phyloP scores from a whole-genome alignment of 2,113 vertebrate genomes.

The Nycticorax nycticorax region DNA sequence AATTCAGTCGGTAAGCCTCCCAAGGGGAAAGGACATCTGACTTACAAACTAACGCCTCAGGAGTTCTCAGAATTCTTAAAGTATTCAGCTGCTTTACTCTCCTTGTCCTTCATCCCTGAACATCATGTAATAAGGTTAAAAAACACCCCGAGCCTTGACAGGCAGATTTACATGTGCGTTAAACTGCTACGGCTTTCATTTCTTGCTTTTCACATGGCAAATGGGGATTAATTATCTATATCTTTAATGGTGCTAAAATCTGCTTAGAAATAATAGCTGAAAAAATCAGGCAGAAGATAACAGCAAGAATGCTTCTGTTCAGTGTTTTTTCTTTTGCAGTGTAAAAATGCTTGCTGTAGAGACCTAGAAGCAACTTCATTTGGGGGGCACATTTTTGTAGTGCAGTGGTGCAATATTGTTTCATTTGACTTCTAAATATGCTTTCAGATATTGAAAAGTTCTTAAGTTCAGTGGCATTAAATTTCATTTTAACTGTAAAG shows the following conservation, averaged over 20 bases:
- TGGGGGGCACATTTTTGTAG: background rate
- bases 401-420: background rate
- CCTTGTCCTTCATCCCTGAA: background rate
- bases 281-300: background rate
- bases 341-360: background rate
- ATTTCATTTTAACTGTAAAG: background rate
- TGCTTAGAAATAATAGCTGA: constrained; percentile 8
- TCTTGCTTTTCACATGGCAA: constrained; percentile 18
- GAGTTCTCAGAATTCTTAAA: background rate
- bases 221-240: constrained; percentile 39
- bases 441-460: background rate
- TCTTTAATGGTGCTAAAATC: background rate
- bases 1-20: background rate
- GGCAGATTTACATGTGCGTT: background rate
- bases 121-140: background rate
- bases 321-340: background rate
- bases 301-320: background rate
- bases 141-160: background rate
- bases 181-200: background rate
- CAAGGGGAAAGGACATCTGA: background rate
- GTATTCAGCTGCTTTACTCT: background rate
- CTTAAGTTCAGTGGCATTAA: background rate
- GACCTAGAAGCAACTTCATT: background rate
- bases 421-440: background rate
- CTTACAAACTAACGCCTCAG: background rate